Base-by-base conservation (phyloP, 1,140 invertebrate species). In the Nomia melanderi region DNA sequence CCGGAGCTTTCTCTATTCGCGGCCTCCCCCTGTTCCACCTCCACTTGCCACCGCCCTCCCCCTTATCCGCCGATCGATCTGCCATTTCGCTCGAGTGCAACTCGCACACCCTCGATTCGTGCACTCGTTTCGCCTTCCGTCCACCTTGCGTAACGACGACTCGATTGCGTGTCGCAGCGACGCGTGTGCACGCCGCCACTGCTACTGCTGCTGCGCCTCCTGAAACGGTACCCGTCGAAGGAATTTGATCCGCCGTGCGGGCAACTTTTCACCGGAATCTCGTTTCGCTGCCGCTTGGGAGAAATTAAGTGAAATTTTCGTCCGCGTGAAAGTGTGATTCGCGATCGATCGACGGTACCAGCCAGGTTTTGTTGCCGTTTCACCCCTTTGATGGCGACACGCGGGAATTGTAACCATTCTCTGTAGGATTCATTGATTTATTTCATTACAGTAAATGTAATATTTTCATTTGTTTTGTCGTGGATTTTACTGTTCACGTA, bases 51-150 rank as follows among this genome's bases (percentile, higher is more conserved):
- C n/a, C n/a, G n/a, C n/a, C n/a, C n/a, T n/a, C n/a, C n/a, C 23
- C 41, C 33, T 78, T 75, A 74, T 67, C 77, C 63, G 54, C 11
- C 62, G 71, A 75, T 75, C 77, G 63, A 78, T 78, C 71, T 60
- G 71, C 62, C 70, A 78, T 78, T 78, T 78, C 70, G 77, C 59
- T 75, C 77, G 77, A 65, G 44, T 63, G 77, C 54, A 70, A 67
- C 27, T 25, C 50, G 64, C 78, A 25, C 78, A 79, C 78, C 78
- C 64, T 63, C 78, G 73, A 77, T 71, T 36, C 78, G 65, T 77
- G 78, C 66, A 65, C 75, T 65, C 78, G 78, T 79, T 79, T 79
- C 78, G 64, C 64, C 72, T 79, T 79, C 72, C 77, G 72, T 79
- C 39, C 64, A n/a, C 59, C 72, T 80, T 80, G 74, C 78, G 66